phyloP scores from a whole-genome alignment of 2,888 invertebrate genomes.

The Caenorhabditis angaria region DNA sequence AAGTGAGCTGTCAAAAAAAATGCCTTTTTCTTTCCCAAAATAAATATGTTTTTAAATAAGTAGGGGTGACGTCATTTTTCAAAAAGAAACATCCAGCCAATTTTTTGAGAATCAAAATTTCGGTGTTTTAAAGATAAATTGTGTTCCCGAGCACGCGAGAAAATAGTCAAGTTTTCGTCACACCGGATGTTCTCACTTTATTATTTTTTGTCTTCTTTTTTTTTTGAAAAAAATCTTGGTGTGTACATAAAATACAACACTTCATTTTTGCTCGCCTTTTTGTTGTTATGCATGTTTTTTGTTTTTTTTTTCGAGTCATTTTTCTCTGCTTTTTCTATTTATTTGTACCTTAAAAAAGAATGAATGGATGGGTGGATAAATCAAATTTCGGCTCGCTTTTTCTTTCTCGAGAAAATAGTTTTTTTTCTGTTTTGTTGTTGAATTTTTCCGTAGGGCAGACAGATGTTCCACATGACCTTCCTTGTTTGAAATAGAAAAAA shows the following conservation, averaged over 20 bases:
- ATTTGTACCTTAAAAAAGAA: neutral
- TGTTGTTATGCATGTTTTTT: constrained; percentile 22
- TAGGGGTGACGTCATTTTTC: no score
- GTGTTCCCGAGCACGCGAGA: neutral
- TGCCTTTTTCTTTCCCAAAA: no score
- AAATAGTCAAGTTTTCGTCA: constrained; percentile 5
- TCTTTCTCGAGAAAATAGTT: neutral
- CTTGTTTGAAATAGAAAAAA: no score
- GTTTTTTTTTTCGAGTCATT: neutral
- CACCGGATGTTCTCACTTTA: constrained; percentile 12
- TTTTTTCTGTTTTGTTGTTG: neutral
- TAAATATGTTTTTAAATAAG: no score
- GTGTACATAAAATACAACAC: constrained; percentile 12
- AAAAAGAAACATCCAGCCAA: no score
- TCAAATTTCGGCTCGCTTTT: neutral
- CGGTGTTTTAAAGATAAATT: neutral
- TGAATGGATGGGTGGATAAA: neutral
- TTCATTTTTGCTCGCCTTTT: constrained; percentile 30
- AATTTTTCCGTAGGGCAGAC: neutral
- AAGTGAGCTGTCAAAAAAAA: no score
- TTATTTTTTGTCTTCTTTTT: constrained; percentile 8
- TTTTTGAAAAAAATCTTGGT: constrained; percentile 17
- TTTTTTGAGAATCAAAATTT: neutral
- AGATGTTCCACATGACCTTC: neutral
- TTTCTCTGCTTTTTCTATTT: neutral